Percentiles rank a stretch among this genome's conserved stretches.
Evolutionary conservation across 1,140 invertebrate genomes (phyloP).

Genomic region (Acyrthosiphon pisum): DNA sequence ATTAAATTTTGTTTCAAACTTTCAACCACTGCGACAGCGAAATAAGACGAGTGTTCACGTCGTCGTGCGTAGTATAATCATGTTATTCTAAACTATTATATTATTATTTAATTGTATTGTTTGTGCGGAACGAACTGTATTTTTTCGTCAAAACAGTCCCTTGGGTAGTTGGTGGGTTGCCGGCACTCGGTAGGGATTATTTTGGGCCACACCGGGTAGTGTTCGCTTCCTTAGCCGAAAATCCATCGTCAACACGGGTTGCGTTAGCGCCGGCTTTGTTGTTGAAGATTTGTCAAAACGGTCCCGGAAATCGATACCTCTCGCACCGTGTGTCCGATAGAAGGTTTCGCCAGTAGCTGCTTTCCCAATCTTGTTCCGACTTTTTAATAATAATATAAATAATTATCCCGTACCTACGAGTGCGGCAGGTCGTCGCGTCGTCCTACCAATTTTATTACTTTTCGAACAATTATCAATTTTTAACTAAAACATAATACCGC

Average conservation of each 20-base stretch:
- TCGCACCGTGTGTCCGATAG: neutral
- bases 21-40: neutral
- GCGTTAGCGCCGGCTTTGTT: neutral
- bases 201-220: neutral
- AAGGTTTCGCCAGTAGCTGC: neutral
- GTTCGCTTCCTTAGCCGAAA: neutral
- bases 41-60: neutral
- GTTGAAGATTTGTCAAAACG: neutral
- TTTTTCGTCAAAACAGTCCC: neutral
- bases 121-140: neutral
- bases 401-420: neutral
- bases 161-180: no score
- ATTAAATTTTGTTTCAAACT: neutral
- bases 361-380: neutral
- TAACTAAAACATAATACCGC: neutral
- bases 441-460: neutral
- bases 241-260: neutral
- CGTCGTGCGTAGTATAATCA: neutral
- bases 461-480: neutral
- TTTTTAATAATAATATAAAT: neutral
- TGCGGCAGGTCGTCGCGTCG: neutral
- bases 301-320: neutral
- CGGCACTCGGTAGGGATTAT: no score
- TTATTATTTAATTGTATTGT: no score
- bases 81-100: no score